Percentiles rank a stretch among this genome's conserved stretches.
Evolutionary conservation across 2,797 vertebrate genomes (phyloP).

Genomic region (Pipistrellus pygmaeus): DNA sequence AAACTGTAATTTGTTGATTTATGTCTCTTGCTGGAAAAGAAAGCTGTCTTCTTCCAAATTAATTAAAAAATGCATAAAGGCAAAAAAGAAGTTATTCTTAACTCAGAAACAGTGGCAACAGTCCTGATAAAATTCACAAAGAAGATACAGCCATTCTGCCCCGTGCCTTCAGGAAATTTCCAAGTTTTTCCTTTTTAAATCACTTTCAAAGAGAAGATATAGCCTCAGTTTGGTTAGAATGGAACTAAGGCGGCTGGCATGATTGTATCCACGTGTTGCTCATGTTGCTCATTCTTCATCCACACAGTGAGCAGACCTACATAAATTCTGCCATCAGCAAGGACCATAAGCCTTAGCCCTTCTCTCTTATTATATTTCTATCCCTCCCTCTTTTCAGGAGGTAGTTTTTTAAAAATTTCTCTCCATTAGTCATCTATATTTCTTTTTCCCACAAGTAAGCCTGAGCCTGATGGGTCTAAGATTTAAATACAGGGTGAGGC

Average conservation of each 20-base stretch:
- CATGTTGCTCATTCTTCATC: not conserved
- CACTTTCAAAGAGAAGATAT: not conserved
- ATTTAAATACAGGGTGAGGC: not conserved
- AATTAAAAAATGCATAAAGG: not conserved
- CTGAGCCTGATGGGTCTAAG: not conserved
- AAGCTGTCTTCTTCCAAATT: not conserved
- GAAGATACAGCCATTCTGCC: not conserved
- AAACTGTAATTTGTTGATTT: not conserved
- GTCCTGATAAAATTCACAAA: not conserved
- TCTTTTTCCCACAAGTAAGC: not conserved
- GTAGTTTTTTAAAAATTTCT: not conserved
- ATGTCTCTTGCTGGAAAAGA: not conserved
- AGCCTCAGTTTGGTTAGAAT: not conserved
- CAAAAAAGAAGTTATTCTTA: slow-evolving; percentile 1
- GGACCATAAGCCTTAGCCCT: not conserved
- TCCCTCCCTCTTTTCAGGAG: not conserved
- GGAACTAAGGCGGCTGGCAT: not conserved
- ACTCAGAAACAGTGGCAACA: not conserved
- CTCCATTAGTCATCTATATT: not conserved
- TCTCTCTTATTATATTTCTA: not conserved
- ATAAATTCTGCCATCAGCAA: not conserved
- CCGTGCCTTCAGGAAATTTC: not conserved
- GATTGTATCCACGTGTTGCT: not conserved
- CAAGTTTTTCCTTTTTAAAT: not conserved
- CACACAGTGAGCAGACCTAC: not conserved